Conservation (phyloP, 92 coral and sea anemone genomes). For the Bergia sp. region DNA sequence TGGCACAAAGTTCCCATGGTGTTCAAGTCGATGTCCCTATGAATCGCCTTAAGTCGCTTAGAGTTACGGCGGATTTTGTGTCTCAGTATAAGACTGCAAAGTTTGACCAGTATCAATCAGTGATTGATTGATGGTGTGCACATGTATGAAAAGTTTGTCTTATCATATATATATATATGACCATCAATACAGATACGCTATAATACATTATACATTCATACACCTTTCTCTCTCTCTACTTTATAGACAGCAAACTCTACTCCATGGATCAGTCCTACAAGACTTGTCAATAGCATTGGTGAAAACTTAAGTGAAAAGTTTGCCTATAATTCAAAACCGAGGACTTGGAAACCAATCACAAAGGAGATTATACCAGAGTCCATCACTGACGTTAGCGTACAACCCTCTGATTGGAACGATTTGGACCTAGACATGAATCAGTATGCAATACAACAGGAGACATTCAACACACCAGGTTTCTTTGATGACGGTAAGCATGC, state of each 20-base stretch:
- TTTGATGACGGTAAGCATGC: constrained; percentile 2
- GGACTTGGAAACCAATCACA: constrained; percentile 4
- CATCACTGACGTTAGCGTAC: neutral
- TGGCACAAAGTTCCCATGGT: too few species aligned
- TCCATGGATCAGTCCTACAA: constrained; percentile 6
- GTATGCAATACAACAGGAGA: neutral
- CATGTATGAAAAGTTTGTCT: too few species aligned
- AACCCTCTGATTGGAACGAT: constrained; percentile 40
- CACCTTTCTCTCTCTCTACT: neutral
- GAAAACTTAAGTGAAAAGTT: constrained; percentile 27
- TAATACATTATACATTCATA: neutral
- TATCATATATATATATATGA: too few species aligned
- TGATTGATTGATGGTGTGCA: too few species aligned
- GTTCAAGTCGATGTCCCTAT: too few species aligned
- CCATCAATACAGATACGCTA: neutral
- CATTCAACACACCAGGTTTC: neutral
- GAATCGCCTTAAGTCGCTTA: too few species aligned
- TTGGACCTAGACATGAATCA: constrained; percentile 39
- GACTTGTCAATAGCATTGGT: constrained; percentile 16
- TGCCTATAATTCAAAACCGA: constrained; percentile 48
- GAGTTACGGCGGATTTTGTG: too few species aligned
- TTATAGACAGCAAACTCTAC: constrained; percentile 17
- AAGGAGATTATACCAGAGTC: constrained; percentile 32
- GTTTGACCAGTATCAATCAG: too few species aligned
- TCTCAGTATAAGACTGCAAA: too few species aligned